Percentiles rank a stretch among this genome's conserved stretches.
Conservation (phyloP, 2,113 vertebrate genomes). For the Chrysochloris asiatica region DNA sequence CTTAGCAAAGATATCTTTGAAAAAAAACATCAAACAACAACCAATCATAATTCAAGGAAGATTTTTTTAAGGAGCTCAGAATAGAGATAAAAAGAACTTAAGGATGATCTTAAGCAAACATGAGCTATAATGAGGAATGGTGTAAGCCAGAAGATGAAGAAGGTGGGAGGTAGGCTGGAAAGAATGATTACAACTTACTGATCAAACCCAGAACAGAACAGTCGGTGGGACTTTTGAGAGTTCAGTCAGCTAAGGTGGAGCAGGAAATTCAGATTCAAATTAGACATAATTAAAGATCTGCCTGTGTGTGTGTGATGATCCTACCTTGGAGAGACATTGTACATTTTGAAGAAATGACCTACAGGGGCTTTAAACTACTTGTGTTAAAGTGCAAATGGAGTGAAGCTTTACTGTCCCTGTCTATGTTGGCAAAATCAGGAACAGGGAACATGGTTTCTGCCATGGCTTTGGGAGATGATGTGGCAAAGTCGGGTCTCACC, state of each 20-base stretch:
- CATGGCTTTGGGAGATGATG: neutral
- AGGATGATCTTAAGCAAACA: constrained; percentile 72
- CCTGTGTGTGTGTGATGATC: neutral
- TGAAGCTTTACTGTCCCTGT: neutral
- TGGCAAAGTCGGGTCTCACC: no score
- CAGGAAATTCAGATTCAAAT: constrained; percentile 29
- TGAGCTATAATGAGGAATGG: constrained; percentile 66
- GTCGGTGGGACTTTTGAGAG: neutral
- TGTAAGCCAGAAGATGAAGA: constrained; percentile 44
- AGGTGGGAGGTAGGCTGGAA: neutral
- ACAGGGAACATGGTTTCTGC: neutral
- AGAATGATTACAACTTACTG: neutral
- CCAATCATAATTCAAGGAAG: constrained; percentile 61
- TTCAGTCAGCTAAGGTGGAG: neutral
- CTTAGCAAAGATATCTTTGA: constrained; percentile 58
- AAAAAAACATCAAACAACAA: constrained; percentile 66
- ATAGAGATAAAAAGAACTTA: constrained; percentile 73
- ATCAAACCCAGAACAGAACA: neutral
- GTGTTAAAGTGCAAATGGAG: neutral
- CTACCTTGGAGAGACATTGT: neutral
- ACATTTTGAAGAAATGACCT: neutral
- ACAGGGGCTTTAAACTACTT: neutral
- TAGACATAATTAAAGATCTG: constrained; percentile 1
- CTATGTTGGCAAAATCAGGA: neutral
- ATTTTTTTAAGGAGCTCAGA: constrained; percentile 62